Evolutionary conservation across 2,797 vertebrate genomes (phyloP).

Genomic region (Anniella stebbinsi): DNA sequence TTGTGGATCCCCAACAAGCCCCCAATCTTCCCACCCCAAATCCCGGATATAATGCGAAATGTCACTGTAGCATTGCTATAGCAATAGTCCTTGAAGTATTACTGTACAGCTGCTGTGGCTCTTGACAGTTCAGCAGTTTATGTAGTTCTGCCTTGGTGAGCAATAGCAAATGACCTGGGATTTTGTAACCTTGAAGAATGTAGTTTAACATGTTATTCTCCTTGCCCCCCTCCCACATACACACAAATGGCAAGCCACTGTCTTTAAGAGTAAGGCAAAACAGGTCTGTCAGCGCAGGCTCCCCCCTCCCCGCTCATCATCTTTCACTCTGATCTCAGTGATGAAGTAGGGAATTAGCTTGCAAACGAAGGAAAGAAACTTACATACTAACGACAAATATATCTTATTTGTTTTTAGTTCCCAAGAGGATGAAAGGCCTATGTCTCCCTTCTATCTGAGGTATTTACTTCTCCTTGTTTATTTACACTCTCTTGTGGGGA

Average conservation of each 20-base stretch:
- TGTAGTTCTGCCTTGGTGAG: conserved; percentile 22
- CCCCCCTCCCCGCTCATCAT: neutral
- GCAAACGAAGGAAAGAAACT: conserved; percentile 43
- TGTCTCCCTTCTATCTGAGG: conserved; percentile 95
- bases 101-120: conserved; percentile 30
- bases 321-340: conserved; percentile 20
- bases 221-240: too few species aligned
- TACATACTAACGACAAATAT: conserved; percentile 64
- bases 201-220: conserved; percentile 17
- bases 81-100: conserved; percentile 42
- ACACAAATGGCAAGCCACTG: neutral
- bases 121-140: conserved; percentile 31
- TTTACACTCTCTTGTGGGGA: conserved; percentile 25
- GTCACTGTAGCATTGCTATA: conserved; percentile 50
- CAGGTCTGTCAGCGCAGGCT: neutral
- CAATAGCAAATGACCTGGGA: conserved; percentile 21
- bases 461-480: conserved; percentile 75
- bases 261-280: neutral
- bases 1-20: conserved; percentile 32
- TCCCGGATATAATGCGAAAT: conserved; percentile 24
- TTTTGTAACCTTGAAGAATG: conserved; percentile 49
- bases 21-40: neutral
- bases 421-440: conserved; percentile 89
- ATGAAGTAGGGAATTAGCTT: conserved; percentile 11
- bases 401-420: conserved; percentile 82